phyloP scores from a whole-genome alignment of 2,888 invertebrate species.

The Acronicta aceris region DNA sequence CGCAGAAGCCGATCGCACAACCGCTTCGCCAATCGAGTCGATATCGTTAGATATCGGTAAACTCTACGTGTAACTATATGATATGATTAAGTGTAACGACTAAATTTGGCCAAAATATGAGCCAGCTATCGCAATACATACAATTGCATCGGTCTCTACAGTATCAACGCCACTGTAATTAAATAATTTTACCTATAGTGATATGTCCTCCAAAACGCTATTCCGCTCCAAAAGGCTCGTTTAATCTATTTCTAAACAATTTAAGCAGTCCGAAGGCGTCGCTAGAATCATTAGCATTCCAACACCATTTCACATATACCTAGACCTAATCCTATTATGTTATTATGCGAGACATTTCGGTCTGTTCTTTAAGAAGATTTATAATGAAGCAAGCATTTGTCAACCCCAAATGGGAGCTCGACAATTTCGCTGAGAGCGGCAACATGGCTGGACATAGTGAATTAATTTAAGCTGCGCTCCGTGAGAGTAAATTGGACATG shows the following conservation, averaged over 20 bases:
- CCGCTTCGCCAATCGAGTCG: too few relatives aligned
- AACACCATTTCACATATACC: constrained; percentile 18
- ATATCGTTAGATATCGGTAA: too few relatives aligned
- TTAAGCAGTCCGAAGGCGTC: neutral
- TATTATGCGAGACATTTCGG: constrained; percentile 13
- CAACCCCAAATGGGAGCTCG: constrained; percentile 10
- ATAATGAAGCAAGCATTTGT: constrained; percentile 2
- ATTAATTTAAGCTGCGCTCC: constrained; percentile 29
- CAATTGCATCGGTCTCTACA: too few relatives aligned
- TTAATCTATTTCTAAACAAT: too few relatives aligned
- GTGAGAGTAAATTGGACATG: constrained; percentile 27
- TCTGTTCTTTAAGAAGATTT: constrained; percentile 8
- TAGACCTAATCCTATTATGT: constrained; percentile 27
- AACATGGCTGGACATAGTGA: constrained; percentile 20
- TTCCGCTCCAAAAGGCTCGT: too few relatives aligned
- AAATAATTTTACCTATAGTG: neutral
- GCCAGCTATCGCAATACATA: too few relatives aligned
- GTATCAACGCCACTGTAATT: too few relatives aligned
- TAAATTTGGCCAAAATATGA: too few relatives aligned
- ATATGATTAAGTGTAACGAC: too few relatives aligned
- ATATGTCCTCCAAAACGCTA: neutral
- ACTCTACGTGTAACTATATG: too few relatives aligned
- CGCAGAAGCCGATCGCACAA: too few relatives aligned
- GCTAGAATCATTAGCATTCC: constrained; percentile 11
- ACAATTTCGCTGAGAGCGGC: constrained; percentile 10